phyloP scores from a whole-genome alignment of 2,888 invertebrate genomes.

The Pyrochroa serraticornis region DNA sequence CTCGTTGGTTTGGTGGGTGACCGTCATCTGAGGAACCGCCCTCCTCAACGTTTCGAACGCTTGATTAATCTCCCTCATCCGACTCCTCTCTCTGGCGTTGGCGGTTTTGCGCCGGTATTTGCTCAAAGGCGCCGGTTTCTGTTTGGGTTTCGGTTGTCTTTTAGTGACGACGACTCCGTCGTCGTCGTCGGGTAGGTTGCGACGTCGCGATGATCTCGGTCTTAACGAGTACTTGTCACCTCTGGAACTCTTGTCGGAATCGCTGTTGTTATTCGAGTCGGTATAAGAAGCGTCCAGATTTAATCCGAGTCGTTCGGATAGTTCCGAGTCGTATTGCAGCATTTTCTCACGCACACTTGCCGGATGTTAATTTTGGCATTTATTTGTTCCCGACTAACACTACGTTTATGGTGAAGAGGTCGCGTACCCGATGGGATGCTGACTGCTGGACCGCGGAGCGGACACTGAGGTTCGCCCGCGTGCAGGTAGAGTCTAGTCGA shows the following conservation, averaged over 20 bases:
- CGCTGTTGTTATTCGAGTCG: conserved; percentile 55
- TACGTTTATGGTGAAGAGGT: neutral
- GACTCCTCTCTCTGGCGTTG: conserved; percentile 68
- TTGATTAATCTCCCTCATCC: conserved; percentile 73
- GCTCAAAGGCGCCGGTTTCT: conserved; percentile 63
- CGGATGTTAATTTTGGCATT: conserved; percentile 2
- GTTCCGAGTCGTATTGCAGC: conserved; percentile 52
- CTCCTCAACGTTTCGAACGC: conserved; percentile 69
- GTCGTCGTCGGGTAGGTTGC: conserved; percentile 22
- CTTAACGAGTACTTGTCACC: conserved; percentile 57
- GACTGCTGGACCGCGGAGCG: conserved; percentile 34
- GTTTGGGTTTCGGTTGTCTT: conserved; percentile 47
- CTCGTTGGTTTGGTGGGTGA: conserved; percentile 57
- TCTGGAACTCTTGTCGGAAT: conserved; percentile 41
- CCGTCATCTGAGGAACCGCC: conserved; percentile 61
- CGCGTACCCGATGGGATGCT: conserved; percentile 29
- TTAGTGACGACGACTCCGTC: conserved; percentile 32
- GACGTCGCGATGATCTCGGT: conserved; percentile 50
- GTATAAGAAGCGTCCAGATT: conserved; percentile 44
- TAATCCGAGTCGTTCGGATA: conserved; percentile 52
- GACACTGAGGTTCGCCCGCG: conserved; percentile 31
- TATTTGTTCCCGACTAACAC: conserved; percentile 18
- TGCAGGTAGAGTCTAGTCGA: conserved; percentile 7
- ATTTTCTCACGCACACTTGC: conserved; percentile 31
- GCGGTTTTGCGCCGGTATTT: conserved; percentile 73